phyloP scores from a whole-genome alignment of 2,888 invertebrate species.

The Anoncus sp. region DNA sequence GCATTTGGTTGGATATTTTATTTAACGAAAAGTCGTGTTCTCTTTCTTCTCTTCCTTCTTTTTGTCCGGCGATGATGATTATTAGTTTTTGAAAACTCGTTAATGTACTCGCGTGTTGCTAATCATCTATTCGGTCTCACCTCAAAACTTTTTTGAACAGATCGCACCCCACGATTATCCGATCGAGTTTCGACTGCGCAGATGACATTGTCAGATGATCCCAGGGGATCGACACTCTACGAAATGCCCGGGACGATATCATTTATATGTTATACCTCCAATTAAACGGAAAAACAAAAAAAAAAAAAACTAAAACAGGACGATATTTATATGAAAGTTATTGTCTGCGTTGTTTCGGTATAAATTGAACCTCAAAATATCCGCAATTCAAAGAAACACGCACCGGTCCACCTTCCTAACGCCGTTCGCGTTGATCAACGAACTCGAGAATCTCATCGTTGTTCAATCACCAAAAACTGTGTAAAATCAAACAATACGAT shows the following conservation, averaged over 20 bases:
- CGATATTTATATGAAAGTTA: neutral
- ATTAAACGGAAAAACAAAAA: neutral
- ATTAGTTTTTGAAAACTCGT: neutral
- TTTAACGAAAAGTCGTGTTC: neutral
- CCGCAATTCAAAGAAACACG: slow-evolving; percentile 21
- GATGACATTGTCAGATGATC: slow-evolving; percentile 66
- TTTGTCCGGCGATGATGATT: neutral
- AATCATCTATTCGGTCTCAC: slow-evolving; percentile 64
- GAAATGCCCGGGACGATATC: slow-evolving; percentile 51
- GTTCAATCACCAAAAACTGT: slow-evolving; percentile 22
- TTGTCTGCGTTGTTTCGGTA: neutral
- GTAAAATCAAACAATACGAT: slow-evolving; percentile 8
- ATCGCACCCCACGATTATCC: slow-evolving; percentile 71
- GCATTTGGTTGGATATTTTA: neutral
- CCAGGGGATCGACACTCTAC: slow-evolving; percentile 40
- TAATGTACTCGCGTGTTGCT: slow-evolving; percentile 3
- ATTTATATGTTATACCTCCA: slow-evolving; percentile 53
- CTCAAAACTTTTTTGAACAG: slow-evolving; percentile 73
- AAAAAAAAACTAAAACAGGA: neutral
- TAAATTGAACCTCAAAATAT: neutral
- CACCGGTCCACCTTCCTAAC: slow-evolving; percentile 4
- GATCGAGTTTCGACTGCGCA: slow-evolving; percentile 55
- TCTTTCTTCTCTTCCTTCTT: neutral
- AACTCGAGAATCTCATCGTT: slow-evolving; percentile 16
- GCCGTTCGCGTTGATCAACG: slow-evolving; percentile 10